These are phyloP conservation scores for Lomographa bimaculata DNA, from an alignment of 2,888 invertebrate species.

Conservation along the genomic window DNA sequence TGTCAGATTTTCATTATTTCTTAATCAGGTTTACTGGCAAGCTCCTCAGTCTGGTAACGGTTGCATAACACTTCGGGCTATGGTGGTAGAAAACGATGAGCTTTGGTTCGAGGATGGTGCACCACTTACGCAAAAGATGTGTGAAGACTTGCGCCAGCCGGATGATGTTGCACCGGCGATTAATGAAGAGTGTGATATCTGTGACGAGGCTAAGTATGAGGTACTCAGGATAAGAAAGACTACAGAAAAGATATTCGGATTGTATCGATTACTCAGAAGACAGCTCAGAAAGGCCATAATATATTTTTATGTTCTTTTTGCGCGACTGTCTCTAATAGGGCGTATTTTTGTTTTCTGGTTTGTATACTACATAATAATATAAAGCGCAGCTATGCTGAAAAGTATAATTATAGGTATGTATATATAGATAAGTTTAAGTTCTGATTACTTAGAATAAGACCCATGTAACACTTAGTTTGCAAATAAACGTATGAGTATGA, in stretches of 20 bases:
- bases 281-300: too few relatives aligned
- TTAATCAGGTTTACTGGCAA: slow-evolving; percentile 70
- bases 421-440: too few relatives aligned
- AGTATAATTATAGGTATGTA: too few relatives aligned
- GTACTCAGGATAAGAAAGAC: slow-evolving; percentile 34
- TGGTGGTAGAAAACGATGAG: slow-evolving; percentile 69
- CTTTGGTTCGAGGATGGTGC: slow-evolving; percentile 70
- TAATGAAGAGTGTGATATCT: slow-evolving; percentile 64
- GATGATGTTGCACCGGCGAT: slow-evolving; percentile 66
- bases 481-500: too few relatives aligned
- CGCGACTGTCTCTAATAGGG: too few relatives aligned
- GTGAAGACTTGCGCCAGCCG: slow-evolving; percentile 70
- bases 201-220: slow-evolving; percentile 77
- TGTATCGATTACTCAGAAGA: slow-evolving; percentile 1
- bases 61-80: slow-evolving; percentile 67
- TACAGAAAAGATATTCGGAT: neutral
- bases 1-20: too few relatives aligned
- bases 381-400: too few relatives aligned
- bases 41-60: slow-evolving; percentile 68
- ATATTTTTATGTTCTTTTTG: too few relatives aligned
- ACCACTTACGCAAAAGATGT: slow-evolving; percentile 58
- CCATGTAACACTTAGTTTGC: too few relatives aligned
- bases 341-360: too few relatives aligned
- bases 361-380: too few relatives aligned
- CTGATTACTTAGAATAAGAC: too few relatives aligned